Conservation (phyloP, 2,113 vertebrate genomes). For the Gymnarchus niloticus region DNA sequence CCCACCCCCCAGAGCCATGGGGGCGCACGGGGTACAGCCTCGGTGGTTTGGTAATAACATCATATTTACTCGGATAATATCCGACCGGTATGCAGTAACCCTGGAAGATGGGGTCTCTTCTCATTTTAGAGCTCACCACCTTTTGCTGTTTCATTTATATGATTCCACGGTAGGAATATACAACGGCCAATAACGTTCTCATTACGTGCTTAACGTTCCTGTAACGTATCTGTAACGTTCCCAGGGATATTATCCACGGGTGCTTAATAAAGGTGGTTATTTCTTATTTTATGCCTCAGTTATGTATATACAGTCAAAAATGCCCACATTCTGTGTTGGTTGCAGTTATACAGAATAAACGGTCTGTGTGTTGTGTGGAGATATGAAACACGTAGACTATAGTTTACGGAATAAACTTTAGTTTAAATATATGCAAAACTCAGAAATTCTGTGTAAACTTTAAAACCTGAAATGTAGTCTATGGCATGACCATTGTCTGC, state of each 20-base stretch:
- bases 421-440: neutral
- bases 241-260: neutral
- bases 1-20: neutral
- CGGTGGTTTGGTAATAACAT: too few species aligned
- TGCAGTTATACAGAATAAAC: neutral
- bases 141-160: neutral
- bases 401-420: neutral
- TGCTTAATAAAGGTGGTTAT: neutral
- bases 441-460: neutral
- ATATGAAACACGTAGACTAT: neutral
- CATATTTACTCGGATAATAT: neutral
- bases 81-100: neutral
- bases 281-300: neutral
- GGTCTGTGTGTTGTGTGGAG: neutral
- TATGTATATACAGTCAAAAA: neutral
- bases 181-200: too few species aligned
- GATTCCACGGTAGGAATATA: neutral
- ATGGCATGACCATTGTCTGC: neutral
- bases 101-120: neutral
- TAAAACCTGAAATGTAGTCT: neutral
- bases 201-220: too few species aligned
- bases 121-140: neutral
- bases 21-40: neutral
- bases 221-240: too few species aligned
- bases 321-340: neutral